Base-by-base conservation (phyloP, 2,888 invertebrate species). In the Buathra laborator region DNA sequence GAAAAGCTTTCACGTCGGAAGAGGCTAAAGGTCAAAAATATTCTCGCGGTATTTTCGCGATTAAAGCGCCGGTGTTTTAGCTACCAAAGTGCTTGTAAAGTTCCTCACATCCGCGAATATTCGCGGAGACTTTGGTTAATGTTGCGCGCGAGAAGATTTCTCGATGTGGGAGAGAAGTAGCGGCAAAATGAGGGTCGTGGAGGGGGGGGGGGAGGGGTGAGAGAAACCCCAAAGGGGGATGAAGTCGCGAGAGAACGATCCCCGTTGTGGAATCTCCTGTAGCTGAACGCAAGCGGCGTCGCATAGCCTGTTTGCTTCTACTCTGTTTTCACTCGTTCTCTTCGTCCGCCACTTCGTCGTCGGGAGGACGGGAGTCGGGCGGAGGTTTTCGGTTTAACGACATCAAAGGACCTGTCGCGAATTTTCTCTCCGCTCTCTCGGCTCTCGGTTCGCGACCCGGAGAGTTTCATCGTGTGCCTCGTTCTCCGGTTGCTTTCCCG, bases 381-480 rank as follows among this genome's bases (percentile, higher is more conserved):
- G n/a, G 76, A 85, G 74, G 86, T 90, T 90, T 90, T 90, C 91
- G 88, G 90, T 90, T 90, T 89, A 90, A 90, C 89, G 88, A 90
- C 90, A 90, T 90, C 90, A 90, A 90, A 90, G 90, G 89, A 85
- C 83, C 84, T 85, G 88, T 89, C 89, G 89, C 87, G 85, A 90
- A 90, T 89, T 90, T 90, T 87, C 88, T 85, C 32, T 66, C 29
- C 44, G 51, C 51, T 10, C 56, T 24, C 29, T 76, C 80, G 79
- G 75, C 80, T 85, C 87, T n/a, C n/a, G n/a, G 86, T 80, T 81
- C 75, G 76, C 67, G 68, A 12, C 75, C 82, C 85, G 82, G 14
- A 59, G 80, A 83, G 83, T 43, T 84, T 43, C 72, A 64, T 53
- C 83, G 78, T 81, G 67, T 81, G 84, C 81, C 51, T 59, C 71